Conservation (phyloP, 2,888 invertebrate genomes). For the Coleophora flavipennella region DNA sequence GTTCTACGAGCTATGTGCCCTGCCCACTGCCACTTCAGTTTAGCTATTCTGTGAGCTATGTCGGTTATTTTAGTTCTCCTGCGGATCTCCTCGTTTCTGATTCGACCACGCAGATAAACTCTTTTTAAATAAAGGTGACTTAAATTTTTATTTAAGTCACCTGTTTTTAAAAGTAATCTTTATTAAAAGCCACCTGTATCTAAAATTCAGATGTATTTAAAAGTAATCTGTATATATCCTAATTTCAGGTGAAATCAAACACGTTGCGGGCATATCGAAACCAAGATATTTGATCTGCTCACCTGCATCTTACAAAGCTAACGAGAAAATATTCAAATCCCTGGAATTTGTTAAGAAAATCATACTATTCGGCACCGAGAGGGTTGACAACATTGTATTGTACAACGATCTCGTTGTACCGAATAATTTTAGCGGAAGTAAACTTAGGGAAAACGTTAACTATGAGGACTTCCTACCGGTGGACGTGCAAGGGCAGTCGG, state of each 20-base stretch:
- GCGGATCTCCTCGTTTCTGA: no score
- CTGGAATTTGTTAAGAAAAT: constrained; percentile 28
- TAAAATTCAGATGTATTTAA: no score
- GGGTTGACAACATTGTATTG: constrained; percentile 18
- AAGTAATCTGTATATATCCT: no score
- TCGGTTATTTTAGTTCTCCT: no score
- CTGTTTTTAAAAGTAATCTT: no score
- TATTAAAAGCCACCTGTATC: no score
- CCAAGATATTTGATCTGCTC: constrained; percentile 44
- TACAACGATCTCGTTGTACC: constrained; percentile 31
- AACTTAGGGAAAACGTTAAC: constrained; percentile 19
- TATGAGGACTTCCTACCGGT: constrained; percentile 33
- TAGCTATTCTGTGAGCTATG: no score
- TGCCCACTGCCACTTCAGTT: no score
- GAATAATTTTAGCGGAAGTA: constrained; percentile 1
- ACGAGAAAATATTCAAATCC: constrained; percentile 24
- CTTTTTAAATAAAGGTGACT: no score
- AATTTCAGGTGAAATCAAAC: constrained; percentile 44
- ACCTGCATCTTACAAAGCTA: constrained; percentile 29
- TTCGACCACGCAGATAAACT: no score
- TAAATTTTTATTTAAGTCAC: no score
- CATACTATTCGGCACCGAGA: constrained; percentile 36
- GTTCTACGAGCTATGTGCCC: no score
- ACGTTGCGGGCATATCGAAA: constrained; percentile 40
- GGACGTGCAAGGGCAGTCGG: constrained; percentile 35